A percentile compares a stretch with the other conserved stretches of the same genome.
These are phyloP conservation scores for Palythoa heliodiscus DNA, from an alignment of 92 coral and sea anemone species.

Conservation along the genomic window DNA sequence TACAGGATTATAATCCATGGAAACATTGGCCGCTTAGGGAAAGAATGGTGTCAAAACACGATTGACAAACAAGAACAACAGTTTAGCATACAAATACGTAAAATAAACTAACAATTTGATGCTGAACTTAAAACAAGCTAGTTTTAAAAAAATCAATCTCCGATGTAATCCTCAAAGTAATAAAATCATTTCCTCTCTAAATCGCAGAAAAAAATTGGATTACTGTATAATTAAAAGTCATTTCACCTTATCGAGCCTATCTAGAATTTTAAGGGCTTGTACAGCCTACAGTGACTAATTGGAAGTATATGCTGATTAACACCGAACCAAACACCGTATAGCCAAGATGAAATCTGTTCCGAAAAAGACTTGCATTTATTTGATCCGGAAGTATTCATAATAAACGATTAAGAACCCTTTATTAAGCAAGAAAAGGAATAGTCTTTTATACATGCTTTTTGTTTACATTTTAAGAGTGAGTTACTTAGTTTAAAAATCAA, in stretches of 20 bases:
- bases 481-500: background rate
- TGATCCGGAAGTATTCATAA: background rate
- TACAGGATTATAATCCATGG: slow-evolving; percentile 28
- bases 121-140: background rate
- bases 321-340: background rate
- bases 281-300: background rate
- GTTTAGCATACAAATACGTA: background rate
- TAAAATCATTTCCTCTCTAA: background rate
- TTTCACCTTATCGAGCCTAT: too few species aligned
- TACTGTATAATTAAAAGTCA: background rate
- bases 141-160: background rate
- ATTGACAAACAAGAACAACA: slow-evolving; percentile 6
- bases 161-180: background rate
- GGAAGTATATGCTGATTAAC: background rate
- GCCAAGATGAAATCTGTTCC: background rate
- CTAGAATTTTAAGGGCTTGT: background rate
- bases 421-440: background rate
- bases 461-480: background rate
- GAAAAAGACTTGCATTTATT: background rate
- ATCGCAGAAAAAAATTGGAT: background rate
- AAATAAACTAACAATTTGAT: background rate
- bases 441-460: background rate
- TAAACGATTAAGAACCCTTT: too few species aligned
- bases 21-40: background rate
- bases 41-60: slow-evolving; percentile 36